Conservation (phyloP, 2,113 vertebrate genomes). For the Pleuronectes platessa region DNA sequence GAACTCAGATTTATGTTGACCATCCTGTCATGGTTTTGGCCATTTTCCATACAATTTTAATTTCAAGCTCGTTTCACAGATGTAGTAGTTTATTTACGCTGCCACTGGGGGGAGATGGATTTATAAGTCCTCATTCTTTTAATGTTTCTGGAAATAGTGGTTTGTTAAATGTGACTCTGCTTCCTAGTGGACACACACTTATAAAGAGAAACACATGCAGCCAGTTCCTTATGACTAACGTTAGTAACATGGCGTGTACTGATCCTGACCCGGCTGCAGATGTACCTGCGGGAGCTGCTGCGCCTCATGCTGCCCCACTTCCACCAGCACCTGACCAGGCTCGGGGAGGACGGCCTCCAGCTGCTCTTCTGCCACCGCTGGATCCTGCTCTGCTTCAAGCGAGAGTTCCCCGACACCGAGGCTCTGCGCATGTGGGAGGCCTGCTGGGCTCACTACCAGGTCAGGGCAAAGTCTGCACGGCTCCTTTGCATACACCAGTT, state of each 20-base stretch:
- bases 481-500: conserved; percentile 25
- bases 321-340: conserved; percentile 89
- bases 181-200: not conserved
- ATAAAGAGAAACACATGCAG: not conserved
- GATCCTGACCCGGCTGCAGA: conserved; percentile 72
- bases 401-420: conserved; percentile 94
- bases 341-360: conserved; percentile 96
- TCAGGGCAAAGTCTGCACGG: conserved; percentile 57
- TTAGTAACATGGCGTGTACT: not conserved
- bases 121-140: not conserved
- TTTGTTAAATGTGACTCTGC: not conserved
- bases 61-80: not conserved
- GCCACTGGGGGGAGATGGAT: not conserved
- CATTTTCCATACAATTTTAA: not conserved
- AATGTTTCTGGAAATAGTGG: not conserved
- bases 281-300: conserved; percentile 94
- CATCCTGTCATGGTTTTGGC: not conserved
- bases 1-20: too few relatives aligned
- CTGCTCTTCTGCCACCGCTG: conserved; percentile 99
- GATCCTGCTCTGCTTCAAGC: conserved; percentile 98
- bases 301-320: conserved; percentile 90
- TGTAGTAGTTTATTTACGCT: not conserved
- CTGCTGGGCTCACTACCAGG: conserved; percentile 99
- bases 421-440: conserved; percentile 98
- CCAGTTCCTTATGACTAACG: not conserved